phyloP scores from a whole-genome alignment of 1,140 invertebrate species.

The Nilaparvata lugens region DNA sequence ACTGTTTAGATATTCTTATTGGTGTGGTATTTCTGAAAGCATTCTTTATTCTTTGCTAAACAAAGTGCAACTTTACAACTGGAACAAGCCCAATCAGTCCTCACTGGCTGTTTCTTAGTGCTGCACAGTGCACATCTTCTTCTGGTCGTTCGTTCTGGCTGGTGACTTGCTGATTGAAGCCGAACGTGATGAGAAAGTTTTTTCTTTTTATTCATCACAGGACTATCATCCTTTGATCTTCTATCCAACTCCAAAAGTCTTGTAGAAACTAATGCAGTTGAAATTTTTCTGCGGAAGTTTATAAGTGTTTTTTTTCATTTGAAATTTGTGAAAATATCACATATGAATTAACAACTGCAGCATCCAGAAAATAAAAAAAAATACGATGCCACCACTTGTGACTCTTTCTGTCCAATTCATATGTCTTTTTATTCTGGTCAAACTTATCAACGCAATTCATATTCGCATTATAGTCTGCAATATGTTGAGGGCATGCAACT shows the following conservation, averaged over 20 bases:
- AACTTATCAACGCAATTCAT: too few relatives aligned
- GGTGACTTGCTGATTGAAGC: conserved; percentile 9
- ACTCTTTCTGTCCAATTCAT: conserved; percentile 31
- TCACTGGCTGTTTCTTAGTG: conserved; percentile 16
- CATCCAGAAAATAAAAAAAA: conserved; percentile 31
- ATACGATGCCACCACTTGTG: conserved; percentile 35
- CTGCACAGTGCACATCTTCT: conserved; percentile 22
- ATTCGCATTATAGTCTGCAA: conserved; percentile 35
- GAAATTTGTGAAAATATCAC: conserved; percentile 21
- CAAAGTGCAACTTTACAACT: conserved; percentile 14
- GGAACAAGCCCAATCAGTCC: background rate
- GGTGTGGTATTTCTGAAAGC: conserved; percentile 12
- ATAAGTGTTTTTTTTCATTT: background rate
- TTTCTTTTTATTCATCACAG: background rate
- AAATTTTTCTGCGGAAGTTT: background rate
- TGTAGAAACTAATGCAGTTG: background rate
- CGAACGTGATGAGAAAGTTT: conserved; percentile 11
- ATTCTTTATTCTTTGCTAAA: conserved; percentile 2
- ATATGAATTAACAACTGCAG: conserved; percentile 28
- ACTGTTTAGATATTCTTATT: too few relatives aligned
- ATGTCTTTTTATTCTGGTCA: conserved; percentile 32
- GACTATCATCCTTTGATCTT: background rate
- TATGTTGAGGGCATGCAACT: conserved; percentile 28
- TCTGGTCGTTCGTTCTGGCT: conserved; percentile 8
- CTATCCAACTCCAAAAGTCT: background rate